These are phyloP conservation scores for Dasypogon diadema DNA, from an alignment of 2,888 invertebrate genomes.

Conservation along the genomic window DNA sequence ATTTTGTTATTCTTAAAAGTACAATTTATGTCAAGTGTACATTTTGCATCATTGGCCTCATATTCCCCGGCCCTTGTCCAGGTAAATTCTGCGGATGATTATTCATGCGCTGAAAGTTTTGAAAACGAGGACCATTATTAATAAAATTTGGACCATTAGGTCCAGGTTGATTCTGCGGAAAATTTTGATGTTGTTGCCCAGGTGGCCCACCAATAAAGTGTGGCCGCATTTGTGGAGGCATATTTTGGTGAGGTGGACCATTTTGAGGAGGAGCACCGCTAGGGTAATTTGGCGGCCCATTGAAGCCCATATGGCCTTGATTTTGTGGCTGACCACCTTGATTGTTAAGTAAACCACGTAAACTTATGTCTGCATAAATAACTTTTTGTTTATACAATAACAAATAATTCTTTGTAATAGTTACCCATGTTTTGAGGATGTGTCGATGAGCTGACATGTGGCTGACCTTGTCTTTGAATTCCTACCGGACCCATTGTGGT, in stretches of 20 bases:
- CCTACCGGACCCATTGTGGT: conserved; percentile 63
- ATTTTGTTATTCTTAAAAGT: no score
- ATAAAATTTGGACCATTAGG: conserved; percentile 66
- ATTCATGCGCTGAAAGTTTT: conserved; percentile 66
- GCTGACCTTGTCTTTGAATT: conserved; percentile 70
- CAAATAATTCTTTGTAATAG: conserved; percentile 52
- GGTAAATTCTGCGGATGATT: conserved; percentile 72
- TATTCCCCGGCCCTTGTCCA: conserved; percentile 59
- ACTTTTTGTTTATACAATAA: conserved; percentile 51
- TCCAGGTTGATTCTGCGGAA: conserved; percentile 66
- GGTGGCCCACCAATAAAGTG: conserved; percentile 67
- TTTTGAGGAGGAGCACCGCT: conserved; percentile 66
- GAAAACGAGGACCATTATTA: conserved; percentile 67
- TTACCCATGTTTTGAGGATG: conserved; percentile 74
- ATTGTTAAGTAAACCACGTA: conserved; percentile 68
- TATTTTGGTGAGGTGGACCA: conserved; percentile 66
- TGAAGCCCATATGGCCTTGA: conserved; percentile 66
- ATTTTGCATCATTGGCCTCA: conserved; percentile 66
- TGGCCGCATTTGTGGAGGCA: conserved; percentile 66
- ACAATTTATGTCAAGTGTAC: conserved; percentile 61
- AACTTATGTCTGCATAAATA: conserved; percentile 65
- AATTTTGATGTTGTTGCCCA: conserved; percentile 66
- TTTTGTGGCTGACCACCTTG: conserved; percentile 67
- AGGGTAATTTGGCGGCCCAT: conserved; percentile 66
- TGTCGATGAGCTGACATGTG: conserved; percentile 76